Evolutionary conservation across 2,888 invertebrate genomes (phyloP).

Genomic region (Cetonia aurata): DNA sequence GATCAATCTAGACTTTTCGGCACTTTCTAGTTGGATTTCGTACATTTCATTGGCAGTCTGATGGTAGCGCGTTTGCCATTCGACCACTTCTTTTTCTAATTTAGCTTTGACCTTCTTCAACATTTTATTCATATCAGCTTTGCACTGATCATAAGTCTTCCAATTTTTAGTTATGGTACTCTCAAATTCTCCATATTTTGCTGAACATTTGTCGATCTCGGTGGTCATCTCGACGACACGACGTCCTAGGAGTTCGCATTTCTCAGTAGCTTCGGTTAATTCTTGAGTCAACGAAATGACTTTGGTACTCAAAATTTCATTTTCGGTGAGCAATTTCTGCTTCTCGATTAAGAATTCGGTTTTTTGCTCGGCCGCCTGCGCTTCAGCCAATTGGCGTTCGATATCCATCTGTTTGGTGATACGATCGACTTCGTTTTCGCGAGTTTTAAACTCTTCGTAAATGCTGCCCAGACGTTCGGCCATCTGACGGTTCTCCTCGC

Average conservation of each 20-base stretch:
- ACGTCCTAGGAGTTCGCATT: conserved; percentile 2
- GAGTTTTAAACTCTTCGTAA: conserved; percentile 81
- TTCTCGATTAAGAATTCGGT: conserved; percentile 55
- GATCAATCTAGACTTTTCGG: conserved; percentile 41
- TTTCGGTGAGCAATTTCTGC: conserved; percentile 24
- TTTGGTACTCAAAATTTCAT: conserved; percentile 25
- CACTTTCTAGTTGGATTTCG: conserved; percentile 81
- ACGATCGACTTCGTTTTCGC: conserved; percentile 79
- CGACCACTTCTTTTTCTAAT: conserved; percentile 85
- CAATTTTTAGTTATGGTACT: conserved; percentile 87
- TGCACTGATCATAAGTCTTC: conserved; percentile 85
- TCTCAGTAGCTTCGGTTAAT: conserved; percentile 1
- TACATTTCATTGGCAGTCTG: conserved; percentile 82
- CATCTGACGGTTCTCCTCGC: conserved; percentile 91
- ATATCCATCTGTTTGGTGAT: conserved; percentile 84
- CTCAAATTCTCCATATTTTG: conserved; percentile 93
- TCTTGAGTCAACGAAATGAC: conserved; percentile 17
- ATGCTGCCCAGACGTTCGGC: conserved; percentile 67
- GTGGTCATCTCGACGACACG: conserved; percentile 14
- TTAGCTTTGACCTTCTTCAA: conserved; percentile 84
- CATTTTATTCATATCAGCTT: conserved; percentile 90
- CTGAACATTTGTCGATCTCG: conserved; percentile 86
- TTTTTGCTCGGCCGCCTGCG: conserved; percentile 72
- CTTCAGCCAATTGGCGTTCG: conserved; percentile 82
- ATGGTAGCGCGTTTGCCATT: conserved; percentile 90